Percentiles rank a stretch among this genome's conserved stretches.
These are phyloP conservation scores for Lasioglossum calceatum DNA, from an alignment of 2,888 invertebrate species.

Conservation along the genomic window DNA sequence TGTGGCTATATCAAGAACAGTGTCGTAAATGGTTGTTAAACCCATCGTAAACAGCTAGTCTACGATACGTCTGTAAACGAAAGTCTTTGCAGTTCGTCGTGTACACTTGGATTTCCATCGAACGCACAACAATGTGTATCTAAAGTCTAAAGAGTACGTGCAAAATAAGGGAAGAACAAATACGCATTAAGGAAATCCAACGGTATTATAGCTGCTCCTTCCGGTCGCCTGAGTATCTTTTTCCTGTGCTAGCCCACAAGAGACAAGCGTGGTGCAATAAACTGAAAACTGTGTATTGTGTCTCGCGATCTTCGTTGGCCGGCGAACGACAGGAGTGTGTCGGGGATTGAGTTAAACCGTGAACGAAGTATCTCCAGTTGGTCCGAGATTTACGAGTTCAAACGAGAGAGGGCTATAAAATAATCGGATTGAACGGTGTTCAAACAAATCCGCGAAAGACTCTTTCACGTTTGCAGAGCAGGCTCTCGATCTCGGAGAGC, in stretches of 20 bases:
- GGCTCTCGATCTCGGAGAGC: neutral
- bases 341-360: neutral
- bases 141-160: neutral
- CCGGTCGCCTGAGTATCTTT: neutral
- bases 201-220: neutral
- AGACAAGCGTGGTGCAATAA: neutral
- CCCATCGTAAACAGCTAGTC: neutral
- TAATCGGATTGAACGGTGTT: neutral
- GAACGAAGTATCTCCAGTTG: neutral
- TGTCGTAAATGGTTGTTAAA: neutral
- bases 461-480: neutral
- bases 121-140: neutral
- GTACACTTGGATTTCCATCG: neutral
- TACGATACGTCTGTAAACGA: neutral
- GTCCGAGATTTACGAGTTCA: neutral
- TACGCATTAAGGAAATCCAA: neutral
- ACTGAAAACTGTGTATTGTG: constrained; percentile 1
- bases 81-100: neutral
- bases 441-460: constrained; percentile 3
- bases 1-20: too few species aligned
- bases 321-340: neutral
- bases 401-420: neutral
- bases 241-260: neutral
- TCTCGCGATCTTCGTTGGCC: neutral
- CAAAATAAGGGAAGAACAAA: neutral